Percentiles rank a stretch among this genome's conserved stretches.
phyloP scores from a whole-genome alignment of 2,797 vertebrate genomes.

The Rhinoraja longicauda region DNA sequence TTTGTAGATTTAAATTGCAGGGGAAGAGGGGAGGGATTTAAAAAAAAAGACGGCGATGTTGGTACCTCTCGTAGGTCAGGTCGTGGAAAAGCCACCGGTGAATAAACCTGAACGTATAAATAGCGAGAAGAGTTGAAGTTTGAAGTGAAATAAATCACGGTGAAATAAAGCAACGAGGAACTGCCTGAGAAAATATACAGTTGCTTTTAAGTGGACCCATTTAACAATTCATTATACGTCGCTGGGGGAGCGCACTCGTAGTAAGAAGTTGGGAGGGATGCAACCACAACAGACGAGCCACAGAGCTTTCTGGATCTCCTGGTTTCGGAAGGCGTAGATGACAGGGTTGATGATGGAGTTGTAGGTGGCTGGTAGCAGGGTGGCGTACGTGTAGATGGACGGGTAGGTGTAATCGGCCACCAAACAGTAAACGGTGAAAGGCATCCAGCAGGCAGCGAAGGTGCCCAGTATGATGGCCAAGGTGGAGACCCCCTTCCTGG shows the following conservation, averaged over 20 bases:
- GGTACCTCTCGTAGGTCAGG: no score
- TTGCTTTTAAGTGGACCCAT: not conserved
- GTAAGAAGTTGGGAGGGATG: conserved; percentile 75
- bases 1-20: not conserved
- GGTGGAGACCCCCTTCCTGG: conserved; percentile 91
- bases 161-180: not conserved
- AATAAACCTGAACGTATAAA: not conserved
- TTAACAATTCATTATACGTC: conserved; percentile 72
- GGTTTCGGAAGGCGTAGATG: conserved; percentile 97
- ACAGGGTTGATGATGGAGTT: conserved; percentile 98
- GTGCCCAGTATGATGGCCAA: conserved; percentile 95
- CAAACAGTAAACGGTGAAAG: conserved; percentile 92
- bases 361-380: conserved; percentile 94
- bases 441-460: conserved; percentile 98
- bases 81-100: not conserved
- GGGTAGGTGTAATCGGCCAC: conserved; percentile 96
- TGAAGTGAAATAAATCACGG: not conserved
- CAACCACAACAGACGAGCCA: conserved; percentile 93
- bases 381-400: conserved; percentile 94
- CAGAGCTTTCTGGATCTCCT: conserved; percentile 97
- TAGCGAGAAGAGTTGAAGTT: not conserved
- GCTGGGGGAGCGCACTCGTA: conserved; percentile 85
- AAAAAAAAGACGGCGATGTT: not conserved
- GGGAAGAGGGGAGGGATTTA: not conserved
- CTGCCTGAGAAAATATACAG: conserved; percentile 15